Base-by-base conservation (phyloP, 1,140 invertebrate genomes). In the Sminthurinus signatus region DNA sequence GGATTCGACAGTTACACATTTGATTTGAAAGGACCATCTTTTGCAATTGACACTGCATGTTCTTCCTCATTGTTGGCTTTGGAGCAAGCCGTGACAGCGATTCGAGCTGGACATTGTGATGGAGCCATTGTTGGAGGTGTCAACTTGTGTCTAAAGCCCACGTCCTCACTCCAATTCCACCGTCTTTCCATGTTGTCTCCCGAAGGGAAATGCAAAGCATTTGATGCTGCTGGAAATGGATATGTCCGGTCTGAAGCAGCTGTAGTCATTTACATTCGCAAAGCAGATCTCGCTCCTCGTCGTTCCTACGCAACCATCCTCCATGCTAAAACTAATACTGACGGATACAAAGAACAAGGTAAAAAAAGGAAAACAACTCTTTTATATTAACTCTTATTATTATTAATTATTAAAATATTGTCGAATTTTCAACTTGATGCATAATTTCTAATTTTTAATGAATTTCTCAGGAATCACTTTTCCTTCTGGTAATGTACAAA, bases 11-110 rank as follows among this genome's bases (percentile, higher is more conserved):
- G n/a, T n/a, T 98, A 87, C 79, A 88, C 92, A 12, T 98, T 96
- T 78, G 93, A 98, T 73, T 90, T 96, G 63, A 87, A 80, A 74
- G 83, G 95, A 15, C 95, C 95, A 1, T 96, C 92, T 76, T 95
- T 88, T 76, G 85, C 90, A 3, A 78, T 97, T 5, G 95, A 98
- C 77, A 96, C 95, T 10, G 95, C 95, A 0, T 98, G 95, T 77
- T 96, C 93, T 0, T 96, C 93, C 66, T 91, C 90, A 54, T 76
- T 96, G 73, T 85, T 90, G 74, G 94, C 91, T 1, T 76, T 98
- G 72, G 84, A 92, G 72, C 88, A 95, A 73, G 96, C 94, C 15
- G 80, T 92, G 15, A 75, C 78, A 8, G 87, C 90, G 17, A 94
- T 98, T 50, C 81, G 86, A 42, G 79, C 81, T 28, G 92, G 91